Evolutionary conservation across 2,888 invertebrate species (phyloP).

Genomic region (Rhagium mordax): DNA sequence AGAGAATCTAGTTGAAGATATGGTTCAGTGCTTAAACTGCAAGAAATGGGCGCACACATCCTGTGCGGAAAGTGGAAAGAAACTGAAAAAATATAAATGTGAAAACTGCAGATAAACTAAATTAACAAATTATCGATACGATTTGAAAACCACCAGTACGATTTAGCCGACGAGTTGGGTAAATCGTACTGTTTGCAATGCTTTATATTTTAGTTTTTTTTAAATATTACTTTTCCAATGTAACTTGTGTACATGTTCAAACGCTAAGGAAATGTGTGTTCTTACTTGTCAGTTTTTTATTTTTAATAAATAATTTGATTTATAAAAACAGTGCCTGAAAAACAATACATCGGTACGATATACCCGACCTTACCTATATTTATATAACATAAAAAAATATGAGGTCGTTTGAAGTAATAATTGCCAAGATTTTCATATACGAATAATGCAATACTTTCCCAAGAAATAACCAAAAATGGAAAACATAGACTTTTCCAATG

Average conservation of each 20-base stretch:
- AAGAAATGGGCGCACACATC: not conserved
- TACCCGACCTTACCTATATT: not conserved
- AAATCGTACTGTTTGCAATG: not conserved
- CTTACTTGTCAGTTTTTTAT: not conserved
- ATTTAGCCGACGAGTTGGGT: constrained; percentile 1
- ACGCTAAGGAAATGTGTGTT: not conserved
- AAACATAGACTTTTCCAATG: not conserved
- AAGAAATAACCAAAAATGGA: too few relatives aligned
- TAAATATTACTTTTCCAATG: not conserved
- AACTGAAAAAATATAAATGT: not conserved
- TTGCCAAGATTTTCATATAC: too few relatives aligned
- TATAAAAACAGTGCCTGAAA: not conserved
- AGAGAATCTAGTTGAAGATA: constrained; percentile 1
- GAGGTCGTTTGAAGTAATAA: too few relatives aligned
- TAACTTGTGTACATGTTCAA: not conserved
- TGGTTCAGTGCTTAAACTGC: not conserved
- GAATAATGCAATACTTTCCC: too few relatives aligned
- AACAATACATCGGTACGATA: not conserved
- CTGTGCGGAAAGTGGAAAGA: not conserved
- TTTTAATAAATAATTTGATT: too few relatives aligned
- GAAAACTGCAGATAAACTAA: not conserved
- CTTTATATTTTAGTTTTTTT: not conserved
- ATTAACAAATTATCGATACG: not conserved
- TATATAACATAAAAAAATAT: too few relatives aligned
- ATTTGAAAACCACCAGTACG: constrained; percentile 3